A percentile compares a stretch with the other conserved stretches of the same genome.
Conservation (phyloP, 1,140 invertebrate genomes). For the Vollenhovia emeryi region DNA sequence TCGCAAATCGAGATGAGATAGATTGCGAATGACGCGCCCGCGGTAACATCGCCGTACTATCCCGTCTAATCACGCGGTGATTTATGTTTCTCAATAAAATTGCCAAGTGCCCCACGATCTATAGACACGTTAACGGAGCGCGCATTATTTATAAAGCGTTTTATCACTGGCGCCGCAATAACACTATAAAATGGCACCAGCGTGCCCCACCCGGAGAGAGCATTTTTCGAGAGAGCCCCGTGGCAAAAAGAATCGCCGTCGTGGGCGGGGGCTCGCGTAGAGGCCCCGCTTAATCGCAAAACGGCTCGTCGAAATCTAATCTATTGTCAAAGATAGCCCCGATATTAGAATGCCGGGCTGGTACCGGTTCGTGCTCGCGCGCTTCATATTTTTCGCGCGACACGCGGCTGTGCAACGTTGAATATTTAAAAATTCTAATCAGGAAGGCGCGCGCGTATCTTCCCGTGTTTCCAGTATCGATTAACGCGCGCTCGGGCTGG, state of each 20-base stretch:
- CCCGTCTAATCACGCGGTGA: conserved; percentile 28
- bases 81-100: conserved; percentile 29
- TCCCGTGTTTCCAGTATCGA: conserved; percentile 58
- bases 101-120: neutral
- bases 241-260: conserved; percentile 37
- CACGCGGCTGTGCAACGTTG: conserved; percentile 51
- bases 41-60: neutral
- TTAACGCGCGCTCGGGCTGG: conserved; percentile 51
- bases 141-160: conserved; percentile 54
- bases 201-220: conserved; percentile 3
- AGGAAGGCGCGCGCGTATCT: conserved; percentile 36
- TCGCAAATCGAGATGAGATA: neutral
- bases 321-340: conserved; percentile 57
- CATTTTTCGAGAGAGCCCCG: conserved; percentile 47
- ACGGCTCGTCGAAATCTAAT: conserved; percentile 64
- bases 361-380: neutral
- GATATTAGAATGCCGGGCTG: conserved; percentile 59
- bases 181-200: conserved; percentile 37
- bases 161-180: conserved; percentile 45
- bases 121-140: neutral
- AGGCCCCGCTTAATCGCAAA: conserved; percentile 52
- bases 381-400: conserved; percentile 46
- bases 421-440: conserved; percentile 74
- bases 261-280: neutral
- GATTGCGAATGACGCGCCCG: neutral